phyloP scores from a whole-genome alignment of 2,797 vertebrate species.

The Sphaeramia orbicularis region DNA sequence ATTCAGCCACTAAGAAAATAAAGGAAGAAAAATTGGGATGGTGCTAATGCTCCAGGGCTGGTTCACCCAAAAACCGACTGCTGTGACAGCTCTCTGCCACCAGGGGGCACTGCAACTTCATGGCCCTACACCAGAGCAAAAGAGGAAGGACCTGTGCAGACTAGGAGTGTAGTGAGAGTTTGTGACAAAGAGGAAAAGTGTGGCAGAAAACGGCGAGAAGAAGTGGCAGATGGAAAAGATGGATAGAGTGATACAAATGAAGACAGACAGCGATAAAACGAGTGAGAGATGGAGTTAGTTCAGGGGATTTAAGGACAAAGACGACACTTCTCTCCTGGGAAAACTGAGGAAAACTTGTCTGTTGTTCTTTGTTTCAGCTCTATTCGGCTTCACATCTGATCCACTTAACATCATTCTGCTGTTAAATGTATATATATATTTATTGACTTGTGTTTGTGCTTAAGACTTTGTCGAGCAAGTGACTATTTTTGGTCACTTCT shows the following conservation, averaged over 20 bases:
- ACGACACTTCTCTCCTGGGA: slow-evolving; percentile 4
- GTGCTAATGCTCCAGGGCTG: background rate
- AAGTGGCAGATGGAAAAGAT: slow-evolving; percentile 25
- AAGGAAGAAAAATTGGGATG: background rate
- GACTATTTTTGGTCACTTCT: no score
- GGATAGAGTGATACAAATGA: slow-evolving; percentile 17
- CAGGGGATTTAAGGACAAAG: slow-evolving; percentile 10
- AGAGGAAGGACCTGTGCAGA: background rate
- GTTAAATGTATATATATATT: background rate
- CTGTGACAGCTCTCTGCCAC: slow-evolving; percentile 32
- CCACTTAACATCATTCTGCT: background rate
- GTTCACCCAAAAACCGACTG: background rate
- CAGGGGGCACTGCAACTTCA: slow-evolving; percentile 81
- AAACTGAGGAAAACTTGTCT: background rate
- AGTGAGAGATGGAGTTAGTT: slow-evolving; percentile 1
- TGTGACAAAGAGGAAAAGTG: slow-evolving; percentile 53
- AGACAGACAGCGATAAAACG: background rate
- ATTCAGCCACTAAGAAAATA: background rate
- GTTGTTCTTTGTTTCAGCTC: background rate
- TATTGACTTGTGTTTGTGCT: background rate
- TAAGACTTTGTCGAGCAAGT: no score
- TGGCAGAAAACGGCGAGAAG: slow-evolving; percentile 28
- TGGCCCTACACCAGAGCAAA: slow-evolving; percentile 10
- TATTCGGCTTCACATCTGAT: background rate
- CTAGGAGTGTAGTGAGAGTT: slow-evolving; percentile 36